phyloP scores from a whole-genome alignment of 2,113 vertebrate species.

The Halichoeres trimaculatus region DNA sequence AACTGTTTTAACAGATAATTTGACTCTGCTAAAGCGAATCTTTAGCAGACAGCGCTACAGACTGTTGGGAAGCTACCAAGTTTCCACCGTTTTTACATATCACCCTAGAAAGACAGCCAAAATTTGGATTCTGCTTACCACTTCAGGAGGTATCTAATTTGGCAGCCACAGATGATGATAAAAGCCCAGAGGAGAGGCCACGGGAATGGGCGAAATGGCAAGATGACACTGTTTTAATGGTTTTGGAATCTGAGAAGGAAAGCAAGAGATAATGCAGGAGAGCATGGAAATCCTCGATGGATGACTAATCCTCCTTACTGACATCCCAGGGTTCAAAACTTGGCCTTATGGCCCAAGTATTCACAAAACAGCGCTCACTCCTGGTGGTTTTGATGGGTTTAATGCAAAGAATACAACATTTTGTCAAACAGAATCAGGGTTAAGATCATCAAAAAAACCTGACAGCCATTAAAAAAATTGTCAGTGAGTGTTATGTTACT shows the following conservation, averaged over 20 bases:
- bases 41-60: slow-evolving; percentile 18
- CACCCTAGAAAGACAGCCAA: slow-evolving; percentile 19
- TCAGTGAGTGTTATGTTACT: too few species aligned
- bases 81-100: slow-evolving; percentile 10
- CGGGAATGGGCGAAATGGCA: slow-evolving; percentile 7
- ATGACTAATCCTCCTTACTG: slow-evolving; percentile 1
- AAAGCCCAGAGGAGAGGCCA: slow-evolving; percentile 22
- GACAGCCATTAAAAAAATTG: too few species aligned
- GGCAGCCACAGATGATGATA: slow-evolving; percentile 25
- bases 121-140: not conserved
- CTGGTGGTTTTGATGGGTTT: not conserved
- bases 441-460: too few species aligned
- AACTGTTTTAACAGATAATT: slow-evolving; percentile 52
- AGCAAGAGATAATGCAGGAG: not conserved
- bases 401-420: not conserved
- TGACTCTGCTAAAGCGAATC: slow-evolving; percentile 15
- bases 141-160: slow-evolving; percentile 35
- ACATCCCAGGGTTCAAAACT: not conserved
- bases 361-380: too few species aligned
- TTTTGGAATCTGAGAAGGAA: slow-evolving; percentile 1
- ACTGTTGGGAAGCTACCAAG: slow-evolving; percentile 22
- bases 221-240: slow-evolving; percentile 22
- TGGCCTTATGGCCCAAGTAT: not conserved
- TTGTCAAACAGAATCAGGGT: not conserved
- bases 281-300: not conserved